Evolutionary conservation across 2,888 invertebrate species (phyloP), one percentile per base, ranked within the genome.

Genomic region (Diabrotica balteata): DNA sequence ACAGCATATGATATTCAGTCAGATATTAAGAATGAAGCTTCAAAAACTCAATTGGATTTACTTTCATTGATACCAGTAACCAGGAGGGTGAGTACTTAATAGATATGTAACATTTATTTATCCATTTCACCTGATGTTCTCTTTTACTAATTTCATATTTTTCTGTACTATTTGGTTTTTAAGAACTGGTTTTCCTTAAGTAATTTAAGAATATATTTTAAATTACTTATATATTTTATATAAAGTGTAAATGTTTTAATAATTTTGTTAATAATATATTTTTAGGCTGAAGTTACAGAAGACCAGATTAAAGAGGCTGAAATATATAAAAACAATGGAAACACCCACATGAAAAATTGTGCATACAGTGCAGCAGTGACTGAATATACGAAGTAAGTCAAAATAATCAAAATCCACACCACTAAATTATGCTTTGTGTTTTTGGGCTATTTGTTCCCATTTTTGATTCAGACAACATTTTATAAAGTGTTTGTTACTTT

Each of bases 271-370:
- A 32, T 32, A 5, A 32, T 43, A 1, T 17, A 46, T 81, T 7
- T 59, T 46, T 57, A 74, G 72, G 66, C 66, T 53, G 72, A 79
- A 77, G 84, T 86, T 49, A 85, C 85, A 65, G 85, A 86, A 7
- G 86, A 88, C 70, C 86, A 86, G 7, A 88, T 89, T 77, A 86
- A 85, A 2, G 88, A 91, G 79, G 97, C 96, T 7, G 97, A 97
- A 81, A 86, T 86, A 44, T 87, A 94, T 50, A 98, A 98, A 84
- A 93, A 92, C 80, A 91, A 93, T 80, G 97, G 97, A 71, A 95
- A 94, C 84, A 88, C 89, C 57, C 86, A 93, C n/a, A 96, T 98
- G 95, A 95, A 94, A 82, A 87, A 88, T 46, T 91, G 93, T 69
- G 90, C 92, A 76, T 90, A 89, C 80, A 86, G 88, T 42, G 95